Conservation (phyloP, 2,113 vertebrate genomes). For the Marcusenius ussheri region DNA sequence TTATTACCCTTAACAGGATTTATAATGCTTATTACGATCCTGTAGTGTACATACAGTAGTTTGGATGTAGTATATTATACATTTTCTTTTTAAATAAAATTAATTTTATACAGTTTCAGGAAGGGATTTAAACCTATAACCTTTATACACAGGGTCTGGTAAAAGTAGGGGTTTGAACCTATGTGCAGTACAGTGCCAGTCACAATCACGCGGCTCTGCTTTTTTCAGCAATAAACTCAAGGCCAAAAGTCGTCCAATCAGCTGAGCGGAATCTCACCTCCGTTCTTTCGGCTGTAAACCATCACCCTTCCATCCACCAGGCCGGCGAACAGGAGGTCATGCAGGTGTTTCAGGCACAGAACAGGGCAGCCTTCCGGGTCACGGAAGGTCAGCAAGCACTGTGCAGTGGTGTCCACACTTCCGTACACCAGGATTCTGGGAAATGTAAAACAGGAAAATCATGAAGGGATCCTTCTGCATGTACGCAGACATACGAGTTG, state of each 20-base stretch:
- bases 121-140: background rate
- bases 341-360: slow-evolving; percentile 61
- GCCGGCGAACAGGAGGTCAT: slow-evolving; percentile 62
- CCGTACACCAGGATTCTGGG: slow-evolving; percentile 66
- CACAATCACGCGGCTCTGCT: background rate
- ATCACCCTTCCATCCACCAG: slow-evolving; percentile 67
- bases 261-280: slow-evolving; percentile 53
- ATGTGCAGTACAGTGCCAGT: background rate
- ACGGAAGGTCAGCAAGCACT: slow-evolving; percentile 61
- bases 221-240: background rate
- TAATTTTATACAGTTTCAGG: background rate
- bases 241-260: background rate
- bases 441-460: background rate
- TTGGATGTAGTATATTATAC: background rate
- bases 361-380: slow-evolving; percentile 62
- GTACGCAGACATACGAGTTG: background rate
- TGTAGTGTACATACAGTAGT: background rate
- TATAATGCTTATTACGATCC: background rate
- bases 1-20: background rate
- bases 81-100: background rate
- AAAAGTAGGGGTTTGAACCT: background rate
- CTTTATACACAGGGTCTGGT: background rate
- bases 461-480: background rate
- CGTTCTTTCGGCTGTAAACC: slow-evolving; percentile 57
- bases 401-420: slow-evolving; percentile 66